A percentile compares a stretch with the other conserved stretches of the same genome.
Evolutionary conservation across 2,888 invertebrate genomes (phyloP).

Genomic region (Ornithoptera priamus): DNA sequence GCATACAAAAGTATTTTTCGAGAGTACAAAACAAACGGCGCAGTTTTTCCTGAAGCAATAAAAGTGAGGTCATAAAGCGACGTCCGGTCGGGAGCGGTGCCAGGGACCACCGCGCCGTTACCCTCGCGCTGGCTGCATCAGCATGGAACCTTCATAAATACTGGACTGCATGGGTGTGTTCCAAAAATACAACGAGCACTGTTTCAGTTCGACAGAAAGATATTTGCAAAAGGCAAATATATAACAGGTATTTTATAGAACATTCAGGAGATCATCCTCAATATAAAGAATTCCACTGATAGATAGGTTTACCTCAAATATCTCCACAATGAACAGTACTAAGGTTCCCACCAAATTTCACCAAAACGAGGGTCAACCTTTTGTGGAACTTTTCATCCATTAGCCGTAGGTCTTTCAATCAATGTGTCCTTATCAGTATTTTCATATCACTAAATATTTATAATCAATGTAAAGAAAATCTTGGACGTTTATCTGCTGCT

Average conservation of each 20-base stretch:
- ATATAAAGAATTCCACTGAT: too few species aligned
- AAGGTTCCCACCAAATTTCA: too few species aligned
- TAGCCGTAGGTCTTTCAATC: too few species aligned
- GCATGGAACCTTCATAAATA: conserved; percentile 15
- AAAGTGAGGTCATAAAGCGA: conserved; percentile 66
- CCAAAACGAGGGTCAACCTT: too few species aligned
- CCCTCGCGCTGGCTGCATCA: conserved; percentile 38
- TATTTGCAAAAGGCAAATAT: background rate
- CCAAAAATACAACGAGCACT: conserved; percentile 21
- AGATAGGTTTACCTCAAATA: too few species aligned
- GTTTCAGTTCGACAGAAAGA: conserved; percentile 6
- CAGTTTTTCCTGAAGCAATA: conserved; percentile 74
- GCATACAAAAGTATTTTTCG: conserved; percentile 33
- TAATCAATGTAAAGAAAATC: too few species aligned
- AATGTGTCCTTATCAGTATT: too few species aligned
- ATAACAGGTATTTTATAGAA: background rate
- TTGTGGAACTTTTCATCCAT: too few species aligned
- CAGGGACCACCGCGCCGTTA: conserved; percentile 54
- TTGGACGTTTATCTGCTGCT: too few species aligned
- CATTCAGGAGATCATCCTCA: background rate
- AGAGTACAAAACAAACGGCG: conserved; percentile 56
- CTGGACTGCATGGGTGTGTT: conserved; percentile 19
- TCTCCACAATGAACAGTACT: too few species aligned
- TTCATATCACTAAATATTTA: too few species aligned
- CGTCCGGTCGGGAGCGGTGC: conserved; percentile 71